Base-by-base conservation (phyloP, 64 coral and sea anemone genomes). In the Stichodactyla helianthus region DNA sequence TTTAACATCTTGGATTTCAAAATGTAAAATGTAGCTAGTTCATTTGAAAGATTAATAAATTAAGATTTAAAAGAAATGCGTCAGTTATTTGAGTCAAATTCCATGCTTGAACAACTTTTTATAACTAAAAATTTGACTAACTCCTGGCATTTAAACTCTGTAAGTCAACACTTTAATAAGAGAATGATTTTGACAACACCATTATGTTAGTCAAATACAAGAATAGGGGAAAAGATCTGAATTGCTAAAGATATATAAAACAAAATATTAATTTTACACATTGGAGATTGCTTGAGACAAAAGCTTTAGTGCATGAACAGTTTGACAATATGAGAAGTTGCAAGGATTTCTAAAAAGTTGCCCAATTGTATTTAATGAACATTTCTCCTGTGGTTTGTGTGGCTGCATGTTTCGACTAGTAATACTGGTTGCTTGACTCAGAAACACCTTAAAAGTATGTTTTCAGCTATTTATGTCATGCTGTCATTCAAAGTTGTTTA, bases 401-500 rank as follows among this genome's bases (percentile, higher is more conserved):
- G 68, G 27, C 11, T 6, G 10, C 68, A 74, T 74, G 68, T 23
- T 74, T 31, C 1, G 8, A 10, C 4, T 8, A 74, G 6, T 11
- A 5, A 7, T 74, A 74, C 22, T 11, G 10, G 68, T 27, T 2
- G 26, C 68, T 74, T 31, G 68, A 7, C 0, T 74, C 26, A 74
- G 22, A 27, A 31, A 74, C 25, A 74, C 68, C 68, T 74, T 74
- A 31, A 74, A 35, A 28, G 68, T 74, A 74, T 31, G 68, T 11
- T 13, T 8, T 74, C 68, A 74, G 68, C 68, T 74, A 25, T 74
- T 74, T 74, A 11, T 26, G 68, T 26, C 68, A 74, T 27, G 25
- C 17, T 74, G 68, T 74, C 68, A 74, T 0, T 74, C 68, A 74
- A 74, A 74, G 22, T 74, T 74, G 68, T 74, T 74, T 74, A 74